phyloP scores from a whole-genome alignment of 2,797 vertebrate genomes.

The Myioborus melanocephalus region DNA sequence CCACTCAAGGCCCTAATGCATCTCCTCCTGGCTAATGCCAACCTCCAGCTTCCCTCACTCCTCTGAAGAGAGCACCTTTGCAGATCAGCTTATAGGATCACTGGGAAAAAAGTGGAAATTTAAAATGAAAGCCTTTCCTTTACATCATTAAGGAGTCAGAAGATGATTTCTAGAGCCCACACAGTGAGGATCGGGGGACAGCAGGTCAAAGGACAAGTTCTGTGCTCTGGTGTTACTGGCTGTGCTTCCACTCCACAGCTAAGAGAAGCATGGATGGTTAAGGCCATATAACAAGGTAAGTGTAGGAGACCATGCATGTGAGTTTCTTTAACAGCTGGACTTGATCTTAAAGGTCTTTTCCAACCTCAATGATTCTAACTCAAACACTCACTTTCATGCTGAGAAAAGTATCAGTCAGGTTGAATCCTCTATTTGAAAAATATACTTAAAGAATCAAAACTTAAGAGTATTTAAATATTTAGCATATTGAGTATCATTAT shows the following conservation, averaged over 20 bases:
- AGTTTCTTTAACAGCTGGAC: background rate
- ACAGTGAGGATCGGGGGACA: background rate
- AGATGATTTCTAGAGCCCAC: background rate
- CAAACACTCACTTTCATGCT: background rate
- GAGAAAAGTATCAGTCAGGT: background rate
- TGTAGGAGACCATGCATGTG: background rate
- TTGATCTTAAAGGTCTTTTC: background rate
- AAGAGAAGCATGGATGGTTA: background rate
- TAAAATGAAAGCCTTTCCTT: background rate
- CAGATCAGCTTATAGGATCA: background rate
- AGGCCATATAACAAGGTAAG: accelerated
- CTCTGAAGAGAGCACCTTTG: background rate
- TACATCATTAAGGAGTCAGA: background rate
- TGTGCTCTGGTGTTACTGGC: background rate
- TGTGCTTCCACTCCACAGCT: background rate
- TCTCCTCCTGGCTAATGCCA: background rate
- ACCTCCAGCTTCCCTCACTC: background rate
- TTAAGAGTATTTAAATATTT: background rate
- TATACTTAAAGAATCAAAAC: background rate
- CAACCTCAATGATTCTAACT: background rate
- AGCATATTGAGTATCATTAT: background rate
- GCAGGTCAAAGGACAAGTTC: background rate
- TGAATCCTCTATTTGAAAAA: background rate
- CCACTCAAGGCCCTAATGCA: background rate
- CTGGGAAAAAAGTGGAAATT: background rate